A percentile compares a stretch with the other conserved stretches of the same genome.
phyloP scores from a whole-genome alignment of 1,140 invertebrate genomes.

The Magallana ariakensis region DNA sequence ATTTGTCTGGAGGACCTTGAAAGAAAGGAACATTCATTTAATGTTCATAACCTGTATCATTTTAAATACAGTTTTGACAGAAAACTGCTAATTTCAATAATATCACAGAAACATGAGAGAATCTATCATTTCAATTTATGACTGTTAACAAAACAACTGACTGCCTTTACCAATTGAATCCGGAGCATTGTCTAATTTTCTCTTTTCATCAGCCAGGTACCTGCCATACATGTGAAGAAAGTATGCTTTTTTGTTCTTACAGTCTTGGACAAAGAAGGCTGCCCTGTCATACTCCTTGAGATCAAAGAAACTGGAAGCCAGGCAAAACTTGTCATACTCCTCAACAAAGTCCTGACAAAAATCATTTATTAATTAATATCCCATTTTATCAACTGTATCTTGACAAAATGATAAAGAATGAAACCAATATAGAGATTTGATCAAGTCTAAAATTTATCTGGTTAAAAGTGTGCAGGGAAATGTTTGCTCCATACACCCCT shows the following conservation, averaged over 20 bases:
- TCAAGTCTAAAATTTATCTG: no score
- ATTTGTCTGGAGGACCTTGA: constrained; percentile 70
- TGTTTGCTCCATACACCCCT: no score
- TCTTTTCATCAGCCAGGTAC: constrained; percentile 93
- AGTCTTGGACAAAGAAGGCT: constrained; percentile 89
- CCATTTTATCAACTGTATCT: no score
- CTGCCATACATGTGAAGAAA: constrained; percentile 92
- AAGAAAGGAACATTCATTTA: not conserved
- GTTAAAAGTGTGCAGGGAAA: no score
- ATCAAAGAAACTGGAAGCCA: constrained; percentile 95
- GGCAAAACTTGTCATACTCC: constrained; percentile 86
- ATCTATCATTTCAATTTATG: no score
- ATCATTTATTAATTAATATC: not conserved
- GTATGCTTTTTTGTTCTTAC: constrained; percentile 84
- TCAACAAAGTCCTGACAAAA: constrained; percentile 75
- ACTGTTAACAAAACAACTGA: no score
- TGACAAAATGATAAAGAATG: no score
- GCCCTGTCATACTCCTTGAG: constrained; percentile 94
- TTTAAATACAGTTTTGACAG: no score
- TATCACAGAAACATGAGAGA: no score
- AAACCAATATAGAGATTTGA: no score
- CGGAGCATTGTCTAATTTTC: constrained; percentile 90
- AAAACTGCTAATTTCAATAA: no score
- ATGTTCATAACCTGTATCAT: no score
- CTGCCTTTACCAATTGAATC: constrained; percentile 84